phyloP scores from a whole-genome alignment of 2,113 vertebrate genomes.

The Sylvicapra grimmia region DNA sequence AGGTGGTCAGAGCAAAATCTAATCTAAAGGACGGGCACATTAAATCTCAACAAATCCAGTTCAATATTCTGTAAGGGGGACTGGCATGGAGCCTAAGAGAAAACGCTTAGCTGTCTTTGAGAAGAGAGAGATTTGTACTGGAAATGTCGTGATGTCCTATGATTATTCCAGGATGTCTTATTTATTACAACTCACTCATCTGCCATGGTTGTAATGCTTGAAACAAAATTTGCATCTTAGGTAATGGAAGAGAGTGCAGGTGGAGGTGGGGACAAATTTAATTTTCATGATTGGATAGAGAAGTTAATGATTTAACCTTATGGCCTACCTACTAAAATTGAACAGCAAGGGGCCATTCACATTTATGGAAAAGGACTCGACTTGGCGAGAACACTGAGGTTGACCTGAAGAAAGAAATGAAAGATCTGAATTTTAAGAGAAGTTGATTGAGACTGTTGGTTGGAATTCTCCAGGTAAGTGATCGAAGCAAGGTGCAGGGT shows the following conservation, averaged over 20 bases:
- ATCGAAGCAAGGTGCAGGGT: background rate
- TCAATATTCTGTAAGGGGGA: constrained; percentile 53
- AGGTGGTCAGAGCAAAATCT: constrained; percentile 32
- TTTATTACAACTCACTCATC: constrained; percentile 50
- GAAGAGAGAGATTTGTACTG: constrained; percentile 46
- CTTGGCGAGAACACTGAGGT: background rate
- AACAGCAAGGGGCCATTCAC: constrained; percentile 39
- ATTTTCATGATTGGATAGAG: constrained; percentile 64
- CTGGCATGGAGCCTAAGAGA: constrained; percentile 51
- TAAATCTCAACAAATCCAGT: constrained; percentile 52
- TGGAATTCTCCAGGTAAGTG: background rate
- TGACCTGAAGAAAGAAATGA: background rate
- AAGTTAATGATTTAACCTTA: constrained; percentile 50
- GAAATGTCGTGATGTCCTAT: constrained; percentile 54
- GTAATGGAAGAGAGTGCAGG: constrained; percentile 43
- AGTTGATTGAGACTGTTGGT: background rate
- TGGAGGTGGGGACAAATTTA: constrained; percentile 21
- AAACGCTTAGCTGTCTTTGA: constrained; percentile 50
- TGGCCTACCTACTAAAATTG: constrained; percentile 53
- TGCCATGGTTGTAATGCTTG: constrained; percentile 27
- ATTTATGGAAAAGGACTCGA: constrained; percentile 48
- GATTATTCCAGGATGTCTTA: constrained; percentile 61
- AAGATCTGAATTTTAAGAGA: background rate
- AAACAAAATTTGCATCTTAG: constrained; percentile 55
- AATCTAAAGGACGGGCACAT: constrained; percentile 49